phyloP scores from a whole-genome alignment of 2,113 vertebrate species.

The Carlito syrichta region DNA sequence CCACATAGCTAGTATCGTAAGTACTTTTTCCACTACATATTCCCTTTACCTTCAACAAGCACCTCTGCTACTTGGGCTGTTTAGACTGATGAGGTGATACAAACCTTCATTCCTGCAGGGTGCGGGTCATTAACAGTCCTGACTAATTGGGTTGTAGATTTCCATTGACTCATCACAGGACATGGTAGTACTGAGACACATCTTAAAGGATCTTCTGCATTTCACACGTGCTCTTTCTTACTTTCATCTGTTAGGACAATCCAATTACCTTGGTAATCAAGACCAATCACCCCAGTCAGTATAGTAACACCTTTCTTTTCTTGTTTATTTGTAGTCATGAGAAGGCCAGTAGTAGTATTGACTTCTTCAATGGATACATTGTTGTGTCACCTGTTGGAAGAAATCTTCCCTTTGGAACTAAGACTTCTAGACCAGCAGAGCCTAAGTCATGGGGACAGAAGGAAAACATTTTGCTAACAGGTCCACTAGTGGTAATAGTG shows the following conservation, averaged over 20 bases:
- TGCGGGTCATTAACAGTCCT: not conserved
- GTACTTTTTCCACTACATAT: not conserved
- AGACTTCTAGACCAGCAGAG: not conserved
- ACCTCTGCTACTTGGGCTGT: not conserved
- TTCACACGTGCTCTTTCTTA: not conserved
- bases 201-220: not conserved
- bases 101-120: not conserved
- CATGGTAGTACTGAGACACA: not conserved
- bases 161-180: not conserved
- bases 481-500: not conserved
- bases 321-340: not conserved
- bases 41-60: not conserved
- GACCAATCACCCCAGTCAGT: not conserved
- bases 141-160: not conserved
- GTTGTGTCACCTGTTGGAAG: not conserved
- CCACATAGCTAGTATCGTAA: not conserved
- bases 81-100: not conserved
- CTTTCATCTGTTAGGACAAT: not conserved
- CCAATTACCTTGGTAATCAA: not conserved
- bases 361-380: not conserved
- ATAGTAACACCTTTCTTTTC: not conserved
- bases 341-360: not conserved
- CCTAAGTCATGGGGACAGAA: not conserved
- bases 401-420: not conserved
- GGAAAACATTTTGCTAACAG: not conserved